Evolutionary conservation across 2,888 invertebrate species (phyloP).

Genomic region (Schrankia costaestrigalis): DNA sequence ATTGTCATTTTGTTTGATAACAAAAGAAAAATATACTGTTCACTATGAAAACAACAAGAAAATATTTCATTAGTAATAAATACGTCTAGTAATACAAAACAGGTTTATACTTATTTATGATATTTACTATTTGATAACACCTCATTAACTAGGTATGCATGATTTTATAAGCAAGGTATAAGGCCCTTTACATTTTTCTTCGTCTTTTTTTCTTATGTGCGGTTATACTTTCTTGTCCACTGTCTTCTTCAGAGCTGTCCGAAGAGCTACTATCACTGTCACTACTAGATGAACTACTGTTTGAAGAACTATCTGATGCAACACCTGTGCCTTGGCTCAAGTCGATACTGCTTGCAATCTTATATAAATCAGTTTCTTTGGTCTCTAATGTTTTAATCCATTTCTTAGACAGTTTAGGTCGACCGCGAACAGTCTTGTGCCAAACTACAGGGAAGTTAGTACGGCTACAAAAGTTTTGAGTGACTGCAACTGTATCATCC

Average conservation of each 20-base stretch:
- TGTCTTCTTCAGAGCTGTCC: conserved; percentile 84
- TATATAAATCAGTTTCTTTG: conserved; percentile 89
- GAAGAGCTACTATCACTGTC: conserved; percentile 80
- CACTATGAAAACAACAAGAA: conserved; percentile 49
- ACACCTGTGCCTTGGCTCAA: conserved; percentile 92
- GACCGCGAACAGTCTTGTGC: conserved; percentile 97
- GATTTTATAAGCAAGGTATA: conserved; percentile 37
- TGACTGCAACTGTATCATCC: conserved; percentile 97
- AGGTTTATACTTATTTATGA: conserved; percentile 44
- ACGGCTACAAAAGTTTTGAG: conserved; percentile 97
- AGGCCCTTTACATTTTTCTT: conserved; percentile 70
- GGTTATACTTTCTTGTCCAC: conserved; percentile 93
- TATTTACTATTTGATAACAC: conserved; percentile 37
- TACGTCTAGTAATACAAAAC: conserved; percentile 68
- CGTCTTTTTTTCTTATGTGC: conserved; percentile 91
- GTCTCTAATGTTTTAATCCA: conserved; percentile 88
- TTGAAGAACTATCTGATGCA: conserved; percentile 96
- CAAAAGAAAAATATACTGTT: conserved; percentile 43
- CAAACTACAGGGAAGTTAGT: conserved; percentile 98
- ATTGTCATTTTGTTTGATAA: conserved; percentile 40
- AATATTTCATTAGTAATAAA: conserved; percentile 42
- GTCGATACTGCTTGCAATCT: conserved; percentile 91
- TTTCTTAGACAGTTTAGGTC: conserved; percentile 97
- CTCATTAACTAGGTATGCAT: conserved; percentile 37
- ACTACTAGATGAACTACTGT: conserved; percentile 89